phyloP scores from a whole-genome alignment of 2,888 invertebrate genomes.

The Cyclophora albipunctata region DNA sequence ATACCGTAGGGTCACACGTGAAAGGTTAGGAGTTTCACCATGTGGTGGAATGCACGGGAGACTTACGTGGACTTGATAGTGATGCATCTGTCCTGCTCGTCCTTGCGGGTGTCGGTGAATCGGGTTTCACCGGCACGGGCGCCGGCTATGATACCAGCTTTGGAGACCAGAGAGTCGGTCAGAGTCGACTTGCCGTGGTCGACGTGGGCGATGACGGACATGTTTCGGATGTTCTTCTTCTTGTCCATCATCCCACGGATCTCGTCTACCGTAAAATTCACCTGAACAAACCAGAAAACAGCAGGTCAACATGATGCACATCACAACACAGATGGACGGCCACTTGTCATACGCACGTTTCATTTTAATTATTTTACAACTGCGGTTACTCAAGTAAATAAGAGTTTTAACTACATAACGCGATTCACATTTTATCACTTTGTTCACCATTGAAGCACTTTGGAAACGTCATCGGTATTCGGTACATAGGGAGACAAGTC shows the following conservation, averaged over 20 bases:
- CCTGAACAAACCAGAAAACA: conserved; percentile 79
- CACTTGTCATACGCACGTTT: conserved; percentile 49
- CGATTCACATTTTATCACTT: conserved; percentile 28
- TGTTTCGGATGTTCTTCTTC: conserved; percentile 99
- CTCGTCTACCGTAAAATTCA: conserved; percentile 99
- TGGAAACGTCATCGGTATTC: conserved; percentile 60
- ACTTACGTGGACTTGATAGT: conserved; percentile 99
- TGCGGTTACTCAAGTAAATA: conserved; percentile 1
- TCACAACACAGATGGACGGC: conserved; percentile 47
- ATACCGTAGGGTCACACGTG: conserved; percentile 5
- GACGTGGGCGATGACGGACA: conserved; percentile 99
- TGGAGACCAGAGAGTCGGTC: conserved; percentile 99
- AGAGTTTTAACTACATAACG: background rate
- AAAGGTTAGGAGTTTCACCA: conserved; percentile 32
- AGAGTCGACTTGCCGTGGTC: conserved; percentile 99
- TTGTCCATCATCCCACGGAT: conserved; percentile 99
- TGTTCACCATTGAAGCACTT: conserved; percentile 41
- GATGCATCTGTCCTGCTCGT: conserved; percentile 99
- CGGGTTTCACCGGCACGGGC: conserved; percentile 99
- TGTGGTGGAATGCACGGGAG: conserved; percentile 24
- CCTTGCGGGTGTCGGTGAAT: conserved; percentile 99
- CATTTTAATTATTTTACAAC: conserved; percentile 23
- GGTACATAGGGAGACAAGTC: conserved; percentile 43
- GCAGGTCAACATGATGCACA: conserved; percentile 41
- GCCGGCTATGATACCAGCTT: conserved; percentile 99